These are phyloP conservation scores for Ichneumon xanthorius DNA, from an alignment of 2,888 invertebrate species.

Conservation along the genomic window DNA sequence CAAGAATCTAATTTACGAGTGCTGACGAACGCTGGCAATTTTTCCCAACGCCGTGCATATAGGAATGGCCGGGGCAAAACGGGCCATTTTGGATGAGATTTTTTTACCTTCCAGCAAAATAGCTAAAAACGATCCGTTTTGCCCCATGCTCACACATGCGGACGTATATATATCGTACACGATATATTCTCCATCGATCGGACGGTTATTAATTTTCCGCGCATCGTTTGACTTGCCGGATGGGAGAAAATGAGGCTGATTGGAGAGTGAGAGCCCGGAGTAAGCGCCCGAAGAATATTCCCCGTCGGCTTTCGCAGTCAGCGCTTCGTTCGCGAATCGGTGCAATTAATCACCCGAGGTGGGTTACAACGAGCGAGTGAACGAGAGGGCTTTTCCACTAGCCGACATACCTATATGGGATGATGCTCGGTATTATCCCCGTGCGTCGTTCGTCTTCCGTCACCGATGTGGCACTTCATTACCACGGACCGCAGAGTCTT, in stretches of 20 bases:
- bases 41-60: not conserved
- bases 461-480: constrained; percentile 68
- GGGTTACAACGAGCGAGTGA: constrained; percentile 30
- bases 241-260: constrained; percentile 6
- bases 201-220: constrained; percentile 54
- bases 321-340: constrained; percentile 69
- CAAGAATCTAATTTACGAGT: not conserved
- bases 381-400: constrained; percentile 10
- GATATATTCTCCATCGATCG: constrained; percentile 49
- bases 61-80: not conserved
- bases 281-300: constrained; percentile 51
- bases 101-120: not conserved
- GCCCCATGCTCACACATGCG: not conserved
- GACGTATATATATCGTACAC: not conserved
- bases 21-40: not conserved
- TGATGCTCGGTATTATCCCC: constrained; percentile 45
- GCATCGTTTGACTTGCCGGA: constrained; percentile 49
- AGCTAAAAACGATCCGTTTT: not conserved
- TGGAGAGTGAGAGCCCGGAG: constrained; percentile 17
- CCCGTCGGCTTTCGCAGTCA: constrained; percentile 66
- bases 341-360: constrained; percentile 69
- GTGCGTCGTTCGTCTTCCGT: constrained; percentile 67
- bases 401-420: not conserved
- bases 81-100: not conserved
- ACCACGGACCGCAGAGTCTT: constrained; percentile 38